These are phyloP conservation scores for Polylopha cassiicola DNA, from an alignment of 2,888 invertebrate genomes.

Conservation along the genomic window DNA sequence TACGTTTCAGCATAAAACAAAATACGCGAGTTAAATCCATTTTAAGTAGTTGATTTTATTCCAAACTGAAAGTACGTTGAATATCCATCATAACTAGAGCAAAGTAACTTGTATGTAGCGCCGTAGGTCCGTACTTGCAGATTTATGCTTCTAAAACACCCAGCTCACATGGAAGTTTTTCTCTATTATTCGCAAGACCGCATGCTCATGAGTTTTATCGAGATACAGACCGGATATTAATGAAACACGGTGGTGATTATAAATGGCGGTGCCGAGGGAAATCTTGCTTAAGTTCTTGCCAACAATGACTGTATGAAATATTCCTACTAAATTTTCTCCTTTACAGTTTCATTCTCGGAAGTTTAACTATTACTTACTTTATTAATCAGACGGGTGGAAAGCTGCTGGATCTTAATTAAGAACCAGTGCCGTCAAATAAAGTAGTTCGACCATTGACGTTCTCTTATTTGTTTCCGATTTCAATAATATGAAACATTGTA, in stretches of 20 bases:
- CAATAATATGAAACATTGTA: too few species aligned
- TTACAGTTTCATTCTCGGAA: slow-evolving; percentile 40
- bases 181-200: too few species aligned
- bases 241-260: slow-evolving; percentile 59
- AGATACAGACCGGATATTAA: slow-evolving; percentile 43
- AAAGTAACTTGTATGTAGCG: too few species aligned
- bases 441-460: too few species aligned
- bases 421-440: too few species aligned
- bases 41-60: too few species aligned
- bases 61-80: too few species aligned
- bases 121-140: too few species aligned
- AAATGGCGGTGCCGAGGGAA: slow-evolving; percentile 57
- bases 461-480: slow-evolving; percentile 1
- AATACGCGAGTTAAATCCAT: too few species aligned
- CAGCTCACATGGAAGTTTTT: neutral
- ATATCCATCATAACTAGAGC: too few species aligned
- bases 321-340: slow-evolving; percentile 49
- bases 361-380: slow-evolving; percentile 37
- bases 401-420: slow-evolving; percentile 15
- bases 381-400: slow-evolving; percentile 12
- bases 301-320: slow-evolving; percentile 57
- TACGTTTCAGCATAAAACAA: too few species aligned
- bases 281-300: slow-evolving; percentile 57
- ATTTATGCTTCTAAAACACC: neutral
- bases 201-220: slow-evolving; percentile 41